Percentiles rank a stretch among this genome's conserved stretches.
Evolutionary conservation across 1,140 invertebrate species (phyloP).

Genomic region (Hesperophylax magnus): DNA sequence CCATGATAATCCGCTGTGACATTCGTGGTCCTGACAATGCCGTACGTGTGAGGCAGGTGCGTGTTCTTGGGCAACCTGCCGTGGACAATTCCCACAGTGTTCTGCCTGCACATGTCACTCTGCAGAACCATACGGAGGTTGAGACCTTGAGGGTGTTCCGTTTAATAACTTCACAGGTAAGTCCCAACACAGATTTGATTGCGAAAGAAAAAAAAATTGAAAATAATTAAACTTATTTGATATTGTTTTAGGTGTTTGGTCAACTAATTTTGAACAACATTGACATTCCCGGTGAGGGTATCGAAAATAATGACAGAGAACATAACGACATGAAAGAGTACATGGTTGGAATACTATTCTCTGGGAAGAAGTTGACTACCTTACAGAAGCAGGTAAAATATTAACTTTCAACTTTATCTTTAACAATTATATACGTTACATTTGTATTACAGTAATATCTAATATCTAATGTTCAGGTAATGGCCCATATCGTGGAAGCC

Average conservation of each 20-base stretch:
- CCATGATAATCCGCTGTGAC: constrained; percentile 79
- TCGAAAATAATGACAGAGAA: constrained; percentile 61
- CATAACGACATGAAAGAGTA: constrained; percentile 94
- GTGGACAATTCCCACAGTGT: constrained; percentile 37
- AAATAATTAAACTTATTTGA: too few relatives aligned
- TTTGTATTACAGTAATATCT: constrained; percentile 1
- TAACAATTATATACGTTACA: background rate
- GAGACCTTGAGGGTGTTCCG: constrained; percentile 95
- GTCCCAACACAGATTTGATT: background rate
- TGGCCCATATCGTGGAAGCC: constrained; percentile 93
- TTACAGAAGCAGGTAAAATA: constrained; percentile 90
- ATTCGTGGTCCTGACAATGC: constrained; percentile 93
- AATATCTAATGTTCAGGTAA: constrained; percentile 74
- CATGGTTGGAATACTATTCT: constrained; percentile 97
- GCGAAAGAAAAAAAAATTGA: too few relatives aligned
- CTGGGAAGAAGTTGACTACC: constrained; percentile 92
- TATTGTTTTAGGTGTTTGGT: constrained; percentile 84
- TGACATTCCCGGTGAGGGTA: constrained; percentile 57
- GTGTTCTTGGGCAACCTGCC: constrained; percentile 43
- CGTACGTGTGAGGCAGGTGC: constrained; percentile 89
- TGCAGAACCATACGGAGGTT: constrained; percentile 90
- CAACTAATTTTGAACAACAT: constrained; percentile 79
- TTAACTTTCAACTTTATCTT: background rate
- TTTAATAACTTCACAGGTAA: constrained; percentile 91
- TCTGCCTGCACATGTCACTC: constrained; percentile 71